These are phyloP conservation scores for Caerostris darwini DNA, from an alignment of 1,140 invertebrate genomes.

Conservation along the genomic window DNA sequence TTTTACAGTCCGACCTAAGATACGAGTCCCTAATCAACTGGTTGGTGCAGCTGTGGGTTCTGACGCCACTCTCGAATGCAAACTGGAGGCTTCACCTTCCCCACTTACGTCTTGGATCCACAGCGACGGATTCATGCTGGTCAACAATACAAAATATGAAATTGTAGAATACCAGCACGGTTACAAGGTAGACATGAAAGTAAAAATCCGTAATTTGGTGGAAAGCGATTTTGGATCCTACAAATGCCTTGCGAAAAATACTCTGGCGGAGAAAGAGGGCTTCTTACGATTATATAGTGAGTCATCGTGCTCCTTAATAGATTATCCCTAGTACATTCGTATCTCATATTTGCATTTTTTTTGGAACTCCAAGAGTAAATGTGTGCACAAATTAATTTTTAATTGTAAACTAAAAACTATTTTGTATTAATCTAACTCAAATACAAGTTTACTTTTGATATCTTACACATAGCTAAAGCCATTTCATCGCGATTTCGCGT, in stretches of 20 bases:
- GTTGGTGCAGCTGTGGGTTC: conserved; percentile 90
- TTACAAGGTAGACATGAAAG: conserved; percentile 91
- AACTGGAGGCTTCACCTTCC: conserved; percentile 92
- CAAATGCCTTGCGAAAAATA: conserved; percentile 95
- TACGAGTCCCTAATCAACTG: conserved; percentile 91
- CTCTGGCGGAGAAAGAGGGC: conserved; percentile 93
- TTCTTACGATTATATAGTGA: conserved; percentile 94
- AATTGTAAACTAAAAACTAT: too few species aligned
- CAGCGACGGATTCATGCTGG: conserved; percentile 85
- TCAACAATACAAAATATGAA: conserved; percentile 78
- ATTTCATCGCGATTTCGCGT: too few species aligned
- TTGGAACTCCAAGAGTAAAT: too few species aligned
- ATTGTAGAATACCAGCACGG: conserved; percentile 83
- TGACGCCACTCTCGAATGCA: conserved; percentile 90
- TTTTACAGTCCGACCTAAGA: conserved; percentile 89
- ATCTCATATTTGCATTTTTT: too few species aligned
- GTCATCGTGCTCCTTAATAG: too few species aligned
- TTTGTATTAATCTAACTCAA: too few species aligned
- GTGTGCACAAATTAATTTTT: too few species aligned
- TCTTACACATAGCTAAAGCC: too few species aligned
- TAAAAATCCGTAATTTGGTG: conserved; percentile 90
- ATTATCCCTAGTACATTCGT: too few species aligned
- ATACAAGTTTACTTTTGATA: too few species aligned
- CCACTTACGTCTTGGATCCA: conserved; percentile 93
- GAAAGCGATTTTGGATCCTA: conserved; percentile 92